Conservation (phyloP, 2,113 vertebrate species). For the Dinomys branickii region DNA sequence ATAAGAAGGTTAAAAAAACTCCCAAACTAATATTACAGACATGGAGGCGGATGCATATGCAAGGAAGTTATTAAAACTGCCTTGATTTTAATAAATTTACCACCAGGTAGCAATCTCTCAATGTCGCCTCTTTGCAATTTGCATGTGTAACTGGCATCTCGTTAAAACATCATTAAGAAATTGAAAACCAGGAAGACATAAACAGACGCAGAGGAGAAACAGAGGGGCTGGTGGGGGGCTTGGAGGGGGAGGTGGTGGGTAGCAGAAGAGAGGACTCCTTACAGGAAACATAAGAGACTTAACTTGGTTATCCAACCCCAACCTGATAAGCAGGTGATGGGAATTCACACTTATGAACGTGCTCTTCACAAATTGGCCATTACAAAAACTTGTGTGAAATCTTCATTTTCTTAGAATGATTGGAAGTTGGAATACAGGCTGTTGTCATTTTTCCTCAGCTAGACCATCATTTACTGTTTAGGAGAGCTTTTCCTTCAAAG, state of each 20-base stretch:
- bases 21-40: conserved; percentile 67
- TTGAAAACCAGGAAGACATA: conserved; percentile 81
- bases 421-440: conserved; percentile 23
- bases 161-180: conserved; percentile 86
- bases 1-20: conserved; percentile 52
- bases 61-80: conserved; percentile 80
- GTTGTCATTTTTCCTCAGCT: conserved; percentile 31
- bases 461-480: background rate
- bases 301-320: conserved; percentile 72
- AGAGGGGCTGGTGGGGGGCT: background rate
- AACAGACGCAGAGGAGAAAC: conserved; percentile 75
- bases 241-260: background rate
- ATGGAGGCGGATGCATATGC: conserved; percentile 61
- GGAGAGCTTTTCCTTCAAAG: conserved; percentile 20
- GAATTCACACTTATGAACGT: conserved; percentile 52
- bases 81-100: conserved; percentile 81
- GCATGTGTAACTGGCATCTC: conserved; percentile 85
- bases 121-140: conserved; percentile 82
- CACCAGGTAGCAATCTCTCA: conserved; percentile 83
- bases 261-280: background rate
- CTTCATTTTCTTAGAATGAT: conserved; percentile 53
- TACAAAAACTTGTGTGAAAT: conserved; percentile 36
- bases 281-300: conserved; percentile 66
- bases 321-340: conserved; percentile 71
- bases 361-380: conserved; percentile 61